phyloP scores from a whole-genome alignment of 2,797 vertebrate genomes.

The Pygocentrus nattereri region DNA sequence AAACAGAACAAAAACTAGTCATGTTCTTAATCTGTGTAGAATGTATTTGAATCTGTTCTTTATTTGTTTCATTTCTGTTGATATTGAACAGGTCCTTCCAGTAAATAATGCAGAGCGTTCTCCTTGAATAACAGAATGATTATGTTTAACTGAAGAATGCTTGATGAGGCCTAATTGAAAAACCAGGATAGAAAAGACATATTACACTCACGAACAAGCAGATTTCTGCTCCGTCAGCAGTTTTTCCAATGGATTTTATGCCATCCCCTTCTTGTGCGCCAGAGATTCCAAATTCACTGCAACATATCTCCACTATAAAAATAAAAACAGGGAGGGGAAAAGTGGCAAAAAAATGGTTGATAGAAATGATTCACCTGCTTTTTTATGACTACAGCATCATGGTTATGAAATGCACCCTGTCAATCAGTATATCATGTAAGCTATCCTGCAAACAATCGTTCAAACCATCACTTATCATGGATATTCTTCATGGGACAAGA shows the following conservation, averaged over 20 bases:
- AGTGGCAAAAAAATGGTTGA: conserved; percentile 17
- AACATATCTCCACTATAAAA: neutral
- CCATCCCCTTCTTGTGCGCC: neutral
- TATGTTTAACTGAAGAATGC: neutral
- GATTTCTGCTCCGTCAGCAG: neutral
- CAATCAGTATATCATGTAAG: neutral
- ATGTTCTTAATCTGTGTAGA: neutral
- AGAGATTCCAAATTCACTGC: neutral
- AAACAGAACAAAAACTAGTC: too few species aligned
- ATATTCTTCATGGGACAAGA: conserved; percentile 7
- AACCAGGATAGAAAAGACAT: neutral
- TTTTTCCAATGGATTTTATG: neutral
- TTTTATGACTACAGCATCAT: conserved; percentile 34
- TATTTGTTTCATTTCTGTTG: neutral
- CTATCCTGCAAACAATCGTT: neutral
- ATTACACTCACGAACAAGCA: neutral
- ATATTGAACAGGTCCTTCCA: neutral
- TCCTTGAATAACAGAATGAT: neutral
- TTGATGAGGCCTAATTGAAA: neutral
- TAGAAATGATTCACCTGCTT: neutral
- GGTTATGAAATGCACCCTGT: conserved; percentile 20
- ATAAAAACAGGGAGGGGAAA: conserved; percentile 3
- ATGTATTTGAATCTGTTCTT: neutral
- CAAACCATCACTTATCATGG: neutral
- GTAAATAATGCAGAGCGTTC: neutral